Evolutionary conservation across 1,140 invertebrate species (phyloP).

Genomic region (Caenorhabditis remanei): DNA sequence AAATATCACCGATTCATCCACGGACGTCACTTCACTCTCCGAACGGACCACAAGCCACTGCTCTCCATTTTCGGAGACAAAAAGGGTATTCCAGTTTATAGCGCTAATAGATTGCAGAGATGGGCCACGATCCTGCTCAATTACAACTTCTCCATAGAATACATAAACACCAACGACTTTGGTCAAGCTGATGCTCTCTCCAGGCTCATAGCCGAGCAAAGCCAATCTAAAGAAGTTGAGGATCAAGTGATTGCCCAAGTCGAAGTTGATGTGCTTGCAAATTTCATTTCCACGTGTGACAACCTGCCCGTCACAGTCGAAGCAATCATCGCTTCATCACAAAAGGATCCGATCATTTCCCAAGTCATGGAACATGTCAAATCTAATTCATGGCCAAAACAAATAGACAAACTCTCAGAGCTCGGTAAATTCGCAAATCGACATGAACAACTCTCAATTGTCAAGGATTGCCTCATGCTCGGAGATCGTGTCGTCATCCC

Average conservation of each 20-base stretch:
- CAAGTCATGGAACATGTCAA: neutral
- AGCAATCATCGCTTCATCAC: neutral
- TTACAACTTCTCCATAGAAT: slow-evolving; percentile 74
- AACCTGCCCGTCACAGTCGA: neutral
- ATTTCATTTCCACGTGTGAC: neutral
- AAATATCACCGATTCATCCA: no score
- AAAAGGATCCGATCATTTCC: neutral
- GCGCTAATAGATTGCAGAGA: no score
- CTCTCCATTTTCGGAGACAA: no score
- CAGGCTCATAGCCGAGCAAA: slow-evolving; percentile 37
- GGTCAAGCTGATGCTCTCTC: slow-evolving; percentile 71
- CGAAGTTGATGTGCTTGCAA: neutral
- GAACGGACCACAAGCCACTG: no score
- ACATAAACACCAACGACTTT: slow-evolving; percentile 61
- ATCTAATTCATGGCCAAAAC: neutral
- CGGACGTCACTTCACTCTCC: no score
- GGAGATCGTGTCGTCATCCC: slow-evolving; percentile 71
- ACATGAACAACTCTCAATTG: neutral
- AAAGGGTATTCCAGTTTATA: no score
- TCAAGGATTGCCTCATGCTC: slow-evolving; percentile 61
- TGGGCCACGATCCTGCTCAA: no score
- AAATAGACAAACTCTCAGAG: neutral
- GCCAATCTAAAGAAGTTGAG: neutral
- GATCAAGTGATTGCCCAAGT: neutral
- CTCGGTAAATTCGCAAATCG: neutral